These are phyloP conservation scores for Nycticorax nycticorax DNA, from an alignment of 2,113 vertebrate species.

Conservation along the genomic window DNA sequence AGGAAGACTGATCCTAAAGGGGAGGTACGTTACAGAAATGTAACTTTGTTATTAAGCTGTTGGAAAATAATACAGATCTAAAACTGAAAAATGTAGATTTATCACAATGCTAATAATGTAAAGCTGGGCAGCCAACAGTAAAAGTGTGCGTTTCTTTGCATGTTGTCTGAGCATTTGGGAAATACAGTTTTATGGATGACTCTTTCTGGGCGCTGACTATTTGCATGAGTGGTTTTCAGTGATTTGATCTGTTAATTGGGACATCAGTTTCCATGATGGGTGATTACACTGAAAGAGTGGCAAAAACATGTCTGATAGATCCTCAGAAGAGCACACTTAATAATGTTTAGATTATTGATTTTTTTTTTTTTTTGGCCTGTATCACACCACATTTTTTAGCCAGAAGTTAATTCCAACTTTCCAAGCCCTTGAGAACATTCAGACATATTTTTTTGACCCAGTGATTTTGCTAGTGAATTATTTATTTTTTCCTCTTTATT, in stretches of 20 bases:
- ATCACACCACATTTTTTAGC: not conserved
- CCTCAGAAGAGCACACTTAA: not conserved
- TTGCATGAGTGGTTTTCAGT: not conserved
- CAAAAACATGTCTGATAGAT: not conserved
- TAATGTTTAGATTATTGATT: not conserved
- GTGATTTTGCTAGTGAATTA: not conserved
- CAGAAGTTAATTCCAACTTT: not conserved
- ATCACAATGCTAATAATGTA: not conserved
- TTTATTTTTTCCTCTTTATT: not conserved
- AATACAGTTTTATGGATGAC: not conserved
- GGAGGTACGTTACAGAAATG: not conserved
- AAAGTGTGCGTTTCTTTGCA: fast-evolving
- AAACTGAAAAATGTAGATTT: not conserved
- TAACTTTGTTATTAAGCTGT: not conserved
- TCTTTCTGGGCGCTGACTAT: not conserved
- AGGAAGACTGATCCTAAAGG: not conserved
- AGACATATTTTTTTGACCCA: not conserved
- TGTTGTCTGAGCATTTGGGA: not conserved
- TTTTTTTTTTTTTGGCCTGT: not conserved
- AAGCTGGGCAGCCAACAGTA: not conserved
- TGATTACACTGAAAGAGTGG: not conserved
- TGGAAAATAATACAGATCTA: not conserved
- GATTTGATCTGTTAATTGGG: not conserved
- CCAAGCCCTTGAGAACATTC: not conserved
- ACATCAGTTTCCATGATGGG: not conserved